These are phyloP conservation scores for Danio choprae DNA, from an alignment of 2,797 vertebrate genomes.

Conservation along the genomic window DNA sequence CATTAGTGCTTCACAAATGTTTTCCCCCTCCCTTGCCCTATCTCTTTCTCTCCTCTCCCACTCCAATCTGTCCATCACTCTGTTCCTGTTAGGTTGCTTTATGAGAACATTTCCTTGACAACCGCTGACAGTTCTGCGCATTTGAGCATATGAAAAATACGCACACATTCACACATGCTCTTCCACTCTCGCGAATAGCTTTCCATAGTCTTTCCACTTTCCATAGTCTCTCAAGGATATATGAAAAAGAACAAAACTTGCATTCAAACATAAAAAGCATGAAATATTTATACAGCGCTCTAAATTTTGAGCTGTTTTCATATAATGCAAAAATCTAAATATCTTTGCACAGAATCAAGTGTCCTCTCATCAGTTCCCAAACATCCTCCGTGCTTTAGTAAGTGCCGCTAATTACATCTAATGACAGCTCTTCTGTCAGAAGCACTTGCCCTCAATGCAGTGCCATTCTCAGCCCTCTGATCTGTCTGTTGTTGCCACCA, in stretches of 20 bases:
- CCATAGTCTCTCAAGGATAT: not conserved
- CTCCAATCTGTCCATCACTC: slow-evolving; percentile 41
- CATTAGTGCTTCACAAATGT: not conserved
- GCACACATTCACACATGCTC: slow-evolving; percentile 3
- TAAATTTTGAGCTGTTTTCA: not conserved
- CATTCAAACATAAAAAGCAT: not conserved
- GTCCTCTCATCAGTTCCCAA: slow-evolving; percentile 5
- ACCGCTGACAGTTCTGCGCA: not conserved
- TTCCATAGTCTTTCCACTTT: too few relatives aligned
- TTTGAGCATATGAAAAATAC: slow-evolving; percentile 18
- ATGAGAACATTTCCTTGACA: slow-evolving; percentile 47
- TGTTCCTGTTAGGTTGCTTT: slow-evolving; percentile 50
- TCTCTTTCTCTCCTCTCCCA: slow-evolving; percentile 33
- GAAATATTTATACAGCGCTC: not conserved
- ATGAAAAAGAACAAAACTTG: slow-evolving; percentile 3
- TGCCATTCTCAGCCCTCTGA: slow-evolving; percentile 27
- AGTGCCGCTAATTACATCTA: slow-evolving; percentile 41
- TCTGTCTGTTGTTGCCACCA: slow-evolving; percentile 2
- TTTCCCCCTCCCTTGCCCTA: not conserved
- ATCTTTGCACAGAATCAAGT: slow-evolving; percentile 5
- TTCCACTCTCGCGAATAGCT: not conserved
- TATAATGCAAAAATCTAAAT: not conserved
- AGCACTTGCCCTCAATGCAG: slow-evolving; percentile 23
- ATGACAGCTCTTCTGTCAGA: slow-evolving; percentile 29
- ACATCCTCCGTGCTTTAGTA: slow-evolving; percentile 27